Conservation (phyloP, 1,140 invertebrate species). For the Leptonema lineaticorne region DNA sequence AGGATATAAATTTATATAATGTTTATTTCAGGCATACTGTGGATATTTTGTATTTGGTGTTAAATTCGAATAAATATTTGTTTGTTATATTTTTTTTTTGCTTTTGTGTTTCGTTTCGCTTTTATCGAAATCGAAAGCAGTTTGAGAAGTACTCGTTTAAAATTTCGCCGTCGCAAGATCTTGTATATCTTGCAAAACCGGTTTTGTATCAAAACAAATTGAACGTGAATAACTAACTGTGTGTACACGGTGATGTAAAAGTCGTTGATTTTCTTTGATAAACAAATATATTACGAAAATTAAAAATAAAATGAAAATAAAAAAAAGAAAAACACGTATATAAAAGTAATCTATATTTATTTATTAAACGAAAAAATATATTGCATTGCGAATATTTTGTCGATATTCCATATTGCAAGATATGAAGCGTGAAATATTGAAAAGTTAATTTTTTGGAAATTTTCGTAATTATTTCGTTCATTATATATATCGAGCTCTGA, state of each 20-base stretch:
- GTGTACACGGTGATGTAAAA: slow-evolving; percentile 10
- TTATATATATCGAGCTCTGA: too few relatives aligned
- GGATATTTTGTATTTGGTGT: too few relatives aligned
- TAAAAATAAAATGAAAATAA: neutral
- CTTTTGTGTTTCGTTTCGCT: neutral
- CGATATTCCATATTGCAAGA: too few relatives aligned
- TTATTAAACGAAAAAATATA: too few relatives aligned
- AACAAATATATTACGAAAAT: neutral
- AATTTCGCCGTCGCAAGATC: slow-evolving; percentile 9
- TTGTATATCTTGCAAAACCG: slow-evolving; percentile 16
- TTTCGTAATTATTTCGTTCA: too few relatives aligned
- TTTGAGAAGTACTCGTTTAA: neutral
- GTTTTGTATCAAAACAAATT: slow-evolving; percentile 28
- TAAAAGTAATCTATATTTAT: too few relatives aligned
- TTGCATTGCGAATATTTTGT: too few relatives aligned
- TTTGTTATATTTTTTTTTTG: neutral
- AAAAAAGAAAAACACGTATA: neutral
- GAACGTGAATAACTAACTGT: neutral
- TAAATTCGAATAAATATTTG: too few relatives aligned
- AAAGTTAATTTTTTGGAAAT: too few relatives aligned
- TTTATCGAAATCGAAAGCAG: neutral
- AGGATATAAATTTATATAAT: neutral
- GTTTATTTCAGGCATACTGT: too few relatives aligned
- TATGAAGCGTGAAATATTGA: too few relatives aligned
- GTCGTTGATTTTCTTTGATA: neutral